phyloP scores from a whole-genome alignment of 1,140 invertebrate genomes.

The Oryzaephilus surinamensis region DNA sequence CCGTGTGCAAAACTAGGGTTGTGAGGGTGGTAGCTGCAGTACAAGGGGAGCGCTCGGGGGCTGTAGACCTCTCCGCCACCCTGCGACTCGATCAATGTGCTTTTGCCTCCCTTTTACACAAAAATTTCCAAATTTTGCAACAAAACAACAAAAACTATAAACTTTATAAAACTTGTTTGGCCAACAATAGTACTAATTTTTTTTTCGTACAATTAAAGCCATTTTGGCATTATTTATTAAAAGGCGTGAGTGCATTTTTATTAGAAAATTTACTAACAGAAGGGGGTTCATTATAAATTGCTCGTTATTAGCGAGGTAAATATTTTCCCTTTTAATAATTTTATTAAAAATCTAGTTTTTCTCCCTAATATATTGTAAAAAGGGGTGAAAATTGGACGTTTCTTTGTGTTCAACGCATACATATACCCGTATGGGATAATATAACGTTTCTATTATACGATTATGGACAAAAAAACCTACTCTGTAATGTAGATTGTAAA shows the following conservation, averaged over 20 bases:
- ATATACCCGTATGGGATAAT: background rate
- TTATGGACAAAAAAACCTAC: background rate
- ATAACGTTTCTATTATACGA: background rate
- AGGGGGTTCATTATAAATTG: background rate
- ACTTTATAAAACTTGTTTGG: too few relatives aligned
- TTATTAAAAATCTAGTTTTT: too few relatives aligned
- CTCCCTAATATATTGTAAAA: too few relatives aligned
- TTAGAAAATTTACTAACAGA: background rate
- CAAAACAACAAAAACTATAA: too few relatives aligned
- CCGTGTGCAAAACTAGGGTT: too few relatives aligned
- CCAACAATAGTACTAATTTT: too few relatives aligned
- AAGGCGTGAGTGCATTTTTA: slow-evolving; percentile 9
- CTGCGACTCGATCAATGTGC: slow-evolving; percentile 29
- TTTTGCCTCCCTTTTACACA: slow-evolving; percentile 12
- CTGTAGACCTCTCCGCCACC: slow-evolving; percentile 33
- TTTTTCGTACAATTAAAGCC: too few relatives aligned
- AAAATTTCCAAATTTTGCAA: slow-evolving; percentile 6
- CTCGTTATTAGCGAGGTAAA: too few relatives aligned
- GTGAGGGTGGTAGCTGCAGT: slow-evolving; percentile 25
- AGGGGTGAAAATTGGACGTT: too few relatives aligned
- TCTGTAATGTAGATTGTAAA: background rate
- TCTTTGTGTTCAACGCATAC: too few relatives aligned
- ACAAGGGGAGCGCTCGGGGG: slow-evolving; percentile 32
- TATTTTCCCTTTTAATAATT: too few relatives aligned
- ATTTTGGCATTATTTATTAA: too few relatives aligned